Percentiles rank a stretch among this genome's conserved stretches.
phyloP scores from a whole-genome alignment of 2,888 invertebrate species.

The Hecatera dysodea region DNA sequence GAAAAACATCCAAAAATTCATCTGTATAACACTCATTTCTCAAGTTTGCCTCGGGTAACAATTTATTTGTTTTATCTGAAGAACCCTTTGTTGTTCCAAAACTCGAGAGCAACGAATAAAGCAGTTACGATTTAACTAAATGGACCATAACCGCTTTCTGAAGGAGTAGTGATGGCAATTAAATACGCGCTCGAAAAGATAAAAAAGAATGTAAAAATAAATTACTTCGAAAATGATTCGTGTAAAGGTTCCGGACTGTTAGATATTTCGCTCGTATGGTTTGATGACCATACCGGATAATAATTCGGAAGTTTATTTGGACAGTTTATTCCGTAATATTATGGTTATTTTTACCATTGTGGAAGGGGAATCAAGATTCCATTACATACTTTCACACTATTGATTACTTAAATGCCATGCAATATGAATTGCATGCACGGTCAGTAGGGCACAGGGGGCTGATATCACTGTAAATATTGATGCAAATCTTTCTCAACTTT shows the following conservation, averaged over 20 bases:
- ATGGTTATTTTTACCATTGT: constrained; percentile 20
- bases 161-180: constrained; percentile 74
- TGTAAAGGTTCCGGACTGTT: constrained; percentile 40
- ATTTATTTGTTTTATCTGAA: constrained; percentile 84
- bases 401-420: constrained; percentile 20
- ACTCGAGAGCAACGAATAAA: constrained; percentile 79
- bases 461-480: not conserved
- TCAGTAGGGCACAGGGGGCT: not conserved
- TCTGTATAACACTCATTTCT: constrained; percentile 74
- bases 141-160: constrained; percentile 78
- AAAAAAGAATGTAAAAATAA: constrained; percentile 63
- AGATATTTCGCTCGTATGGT: constrained; percentile 53
- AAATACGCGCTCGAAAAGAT: constrained; percentile 73
- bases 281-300: constrained; percentile 26
- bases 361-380: constrained; percentile 8
- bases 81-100: constrained; percentile 81
- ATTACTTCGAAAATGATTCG: constrained; percentile 61
- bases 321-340: constrained; percentile 28
- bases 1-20: constrained; percentile 69
- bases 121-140: constrained; percentile 82
- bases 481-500: not conserved
- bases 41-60: constrained; percentile 73
- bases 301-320: constrained; percentile 42
- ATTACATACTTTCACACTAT: constrained; percentile 36
- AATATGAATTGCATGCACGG: constrained; percentile 4